Base-by-base conservation (phyloP, 1,140 invertebrate genomes). In the Diorhabda sublineata region DNA sequence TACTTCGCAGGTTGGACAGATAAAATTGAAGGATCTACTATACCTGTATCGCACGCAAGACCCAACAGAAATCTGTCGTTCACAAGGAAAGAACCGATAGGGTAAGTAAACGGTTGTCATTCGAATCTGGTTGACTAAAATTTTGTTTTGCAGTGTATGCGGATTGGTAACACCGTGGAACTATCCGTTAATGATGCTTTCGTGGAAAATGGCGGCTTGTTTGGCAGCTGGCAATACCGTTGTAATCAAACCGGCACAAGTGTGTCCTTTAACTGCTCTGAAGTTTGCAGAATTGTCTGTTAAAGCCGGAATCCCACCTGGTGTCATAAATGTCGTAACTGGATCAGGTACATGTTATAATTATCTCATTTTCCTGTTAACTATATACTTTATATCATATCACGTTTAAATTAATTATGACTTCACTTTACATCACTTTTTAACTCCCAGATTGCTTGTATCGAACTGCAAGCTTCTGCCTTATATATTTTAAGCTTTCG, bases 131-230 rank as follows among this genome's bases (percentile, higher is more conserved):
- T 26, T 26, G 26, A 26, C 26, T 26, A 26, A 26, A 26, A 26
- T 26, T 26, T 26, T 26, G 26, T 68, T 70, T 74, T 77, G 47
- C 61, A 89, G 90, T 0, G 96, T 99, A 7, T 97, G 94, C 81
- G 97, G 92, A 0, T 85, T 98, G 57, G 91, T 99, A 41, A 98
- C 97, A 3, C 97, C 97, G 0, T 99, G 97, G 97, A 99, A 99
- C 80, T 99, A 98, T 79, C 96, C 97, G 0, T 79, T 98, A 5
- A 90, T 98, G 87, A 98, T 99, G 96, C 84, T 97, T n/a, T 94
- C 96, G 0, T 98, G 96, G 96, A 99, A 99, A 79, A 91, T 98
- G 86, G 97, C 95, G 0, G 96, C 97, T 0, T 98, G 97, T 71
- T 84, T 99, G 26, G 93, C 95, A 0, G 93, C 93, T 26, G 96